phyloP scores from a whole-genome alignment of 2,113 vertebrate genomes.

The Anser cygnoides region DNA sequence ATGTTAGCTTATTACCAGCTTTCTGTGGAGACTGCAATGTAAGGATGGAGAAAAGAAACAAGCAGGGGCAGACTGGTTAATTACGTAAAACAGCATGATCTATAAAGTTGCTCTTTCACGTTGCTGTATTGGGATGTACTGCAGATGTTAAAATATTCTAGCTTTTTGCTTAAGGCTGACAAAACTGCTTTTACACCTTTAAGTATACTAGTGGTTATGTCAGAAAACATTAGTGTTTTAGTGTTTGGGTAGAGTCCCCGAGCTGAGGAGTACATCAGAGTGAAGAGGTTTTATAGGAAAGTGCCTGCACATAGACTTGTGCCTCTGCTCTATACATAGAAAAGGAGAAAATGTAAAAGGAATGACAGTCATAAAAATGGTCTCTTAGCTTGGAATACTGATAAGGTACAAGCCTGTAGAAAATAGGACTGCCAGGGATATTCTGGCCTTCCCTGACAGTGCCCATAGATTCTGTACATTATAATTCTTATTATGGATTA shows the following conservation, averaged over 20 bases:
- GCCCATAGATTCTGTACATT: too few species aligned
- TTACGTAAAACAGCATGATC: not conserved
- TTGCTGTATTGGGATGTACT: not conserved
- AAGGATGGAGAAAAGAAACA: not conserved
- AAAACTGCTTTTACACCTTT: not conserved
- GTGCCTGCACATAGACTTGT: not conserved
- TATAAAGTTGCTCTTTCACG: not conserved
- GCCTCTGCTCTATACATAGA: accelerated
- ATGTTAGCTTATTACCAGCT: constrained; percentile 17
- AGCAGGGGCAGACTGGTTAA: not conserved
- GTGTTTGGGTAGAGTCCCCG: not conserved
- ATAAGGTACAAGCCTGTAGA: not conserved
- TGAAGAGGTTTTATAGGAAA: not conserved
- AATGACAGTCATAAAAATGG: not conserved
- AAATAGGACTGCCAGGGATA: not conserved
- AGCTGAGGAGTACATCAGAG: not conserved
- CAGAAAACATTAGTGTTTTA: not conserved
- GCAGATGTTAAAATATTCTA: not conserved
- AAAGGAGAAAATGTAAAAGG: not conserved
- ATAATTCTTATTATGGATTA: not conserved
- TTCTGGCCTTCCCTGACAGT: not conserved
- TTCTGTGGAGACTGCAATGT: not conserved
- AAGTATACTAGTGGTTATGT: not conserved
- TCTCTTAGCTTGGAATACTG: not conserved
- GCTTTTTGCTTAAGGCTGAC: not conserved